Conservation (phyloP, 1,140 invertebrate species). For the Drosophila ambigua region DNA sequence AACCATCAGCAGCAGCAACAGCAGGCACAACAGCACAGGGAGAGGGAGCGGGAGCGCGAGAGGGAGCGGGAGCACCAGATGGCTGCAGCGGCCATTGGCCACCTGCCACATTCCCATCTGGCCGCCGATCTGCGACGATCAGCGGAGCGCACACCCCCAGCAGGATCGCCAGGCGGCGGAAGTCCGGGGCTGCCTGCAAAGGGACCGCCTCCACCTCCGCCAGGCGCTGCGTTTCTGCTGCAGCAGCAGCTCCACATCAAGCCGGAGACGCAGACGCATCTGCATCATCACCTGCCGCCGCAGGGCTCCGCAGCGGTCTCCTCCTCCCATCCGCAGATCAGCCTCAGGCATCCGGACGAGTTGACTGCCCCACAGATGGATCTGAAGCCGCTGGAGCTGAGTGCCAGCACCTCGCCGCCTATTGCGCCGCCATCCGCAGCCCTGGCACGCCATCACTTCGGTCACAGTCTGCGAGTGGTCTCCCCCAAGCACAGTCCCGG, state of each 20-base stretch:
- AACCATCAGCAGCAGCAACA: slow-evolving; percentile 80
- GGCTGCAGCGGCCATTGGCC: slow-evolving; percentile 45
- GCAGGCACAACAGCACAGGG: slow-evolving; percentile 45
- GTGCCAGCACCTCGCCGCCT: slow-evolving; percentile 58
- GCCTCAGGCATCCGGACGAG: slow-evolving; percentile 71
- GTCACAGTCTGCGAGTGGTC: slow-evolving; percentile 53
- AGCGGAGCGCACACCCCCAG: slow-evolving; percentile 57
- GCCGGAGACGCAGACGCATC: slow-evolving; percentile 73
- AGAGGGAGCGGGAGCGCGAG: slow-evolving; percentile 23
- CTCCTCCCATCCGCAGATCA: slow-evolving; percentile 64
- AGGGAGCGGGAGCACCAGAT: slow-evolving; percentile 23
- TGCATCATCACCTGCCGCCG: slow-evolving; percentile 67
- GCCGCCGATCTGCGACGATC: slow-evolving; percentile 66
- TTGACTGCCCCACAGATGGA: slow-evolving; percentile 73
- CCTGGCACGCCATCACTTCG: slow-evolving; percentile 53
- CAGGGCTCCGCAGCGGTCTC: slow-evolving; percentile 23
- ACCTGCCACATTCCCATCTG: slow-evolving; percentile 61
- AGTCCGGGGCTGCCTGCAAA: slow-evolving; percentile 62
- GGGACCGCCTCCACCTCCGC: slow-evolving; percentile 45
- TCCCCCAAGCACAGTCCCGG: slow-evolving; percentile 74
- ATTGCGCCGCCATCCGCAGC: slow-evolving; percentile 41
- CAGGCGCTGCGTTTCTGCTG: slow-evolving; percentile 70
- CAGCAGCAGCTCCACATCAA: slow-evolving; percentile 80
- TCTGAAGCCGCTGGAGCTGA: slow-evolving; percentile 64
- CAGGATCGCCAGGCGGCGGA: slow-evolving; percentile 49